Percentiles rank a stretch among this genome's conserved stretches.
Evolutionary conservation across 2,797 vertebrate species (phyloP).

Genomic region (Hippoglossus hippoglossus): DNA sequence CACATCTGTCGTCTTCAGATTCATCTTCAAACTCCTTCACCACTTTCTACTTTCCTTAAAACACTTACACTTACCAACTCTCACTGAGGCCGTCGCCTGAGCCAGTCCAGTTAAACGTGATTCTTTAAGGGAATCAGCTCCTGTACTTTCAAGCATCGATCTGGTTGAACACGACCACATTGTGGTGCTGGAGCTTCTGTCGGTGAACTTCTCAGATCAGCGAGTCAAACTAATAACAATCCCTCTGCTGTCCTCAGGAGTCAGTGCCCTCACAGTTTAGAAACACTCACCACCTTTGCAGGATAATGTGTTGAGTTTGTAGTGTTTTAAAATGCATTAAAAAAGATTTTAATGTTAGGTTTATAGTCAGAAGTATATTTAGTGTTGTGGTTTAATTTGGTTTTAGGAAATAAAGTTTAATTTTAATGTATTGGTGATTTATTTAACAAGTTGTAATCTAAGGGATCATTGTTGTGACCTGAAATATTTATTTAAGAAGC

Average conservation of each 20-base stretch:
- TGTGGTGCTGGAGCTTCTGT: no score
- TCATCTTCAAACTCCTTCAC: constrained; percentile 5
- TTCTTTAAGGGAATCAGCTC: background rate
- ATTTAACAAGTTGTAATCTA: background rate
- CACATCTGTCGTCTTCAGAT: background rate
- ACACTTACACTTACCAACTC: background rate
- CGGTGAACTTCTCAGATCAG: no score
- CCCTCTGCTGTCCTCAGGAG: no score
- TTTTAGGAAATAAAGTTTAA: background rate
- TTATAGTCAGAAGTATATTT: background rate
- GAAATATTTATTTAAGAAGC: constrained; percentile 17
- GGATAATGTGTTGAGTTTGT: no score
- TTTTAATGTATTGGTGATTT: background rate
- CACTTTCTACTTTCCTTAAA: background rate
- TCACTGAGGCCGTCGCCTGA: background rate
- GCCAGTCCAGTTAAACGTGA: background rate
- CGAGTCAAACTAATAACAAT: no score
- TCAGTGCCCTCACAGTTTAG: no score
- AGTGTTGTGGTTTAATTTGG: constrained; percentile 10
- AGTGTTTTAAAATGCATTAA: no score
- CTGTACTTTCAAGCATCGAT: background rate
- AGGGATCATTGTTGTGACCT: constrained; percentile 8
- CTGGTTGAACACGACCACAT: background rate
- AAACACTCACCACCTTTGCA: no score
- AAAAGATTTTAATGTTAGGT: background rate